Base-by-base conservation (phyloP, 2,888 invertebrate genomes). In the Dioctria rufipes region DNA sequence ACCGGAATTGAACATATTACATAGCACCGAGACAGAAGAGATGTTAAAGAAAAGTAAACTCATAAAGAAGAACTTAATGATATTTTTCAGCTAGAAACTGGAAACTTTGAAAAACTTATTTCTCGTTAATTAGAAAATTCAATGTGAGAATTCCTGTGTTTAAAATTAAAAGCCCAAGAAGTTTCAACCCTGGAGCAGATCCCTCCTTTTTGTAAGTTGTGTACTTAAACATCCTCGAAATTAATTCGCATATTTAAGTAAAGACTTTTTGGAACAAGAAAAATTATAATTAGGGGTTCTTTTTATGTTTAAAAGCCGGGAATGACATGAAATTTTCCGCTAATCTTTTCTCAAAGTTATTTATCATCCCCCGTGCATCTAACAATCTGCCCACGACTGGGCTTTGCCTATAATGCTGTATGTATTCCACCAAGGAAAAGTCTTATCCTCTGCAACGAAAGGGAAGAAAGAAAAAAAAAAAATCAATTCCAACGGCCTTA, bases 401-500 rank as follows among this genome's bases (percentile, higher is more conserved):
- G 11, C 13, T n/a, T 51, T 39, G 58, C 9, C 4, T 37, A 4
- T 39, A 3, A 13, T 42, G 46, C 46, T 43, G 46, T 46, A 46
- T 46, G 25, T 25, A 46, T 46, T 9, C 6, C 9, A n/a, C 54
- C 11, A 11, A 11, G 54, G 25, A 25, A 25, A 25, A 25, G 54
- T n/a, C 37, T 40, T 37, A 37, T 37, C 8, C 8, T 37, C 37
- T 63, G 63, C 11, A 11, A 9, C 60, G 13, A 4, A 75, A 60
- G 73, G 58, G 40, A 75, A 60, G 60, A 42, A 46, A 42, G 60
- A 2, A 25, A 60, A 42, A 73, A 58, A 60, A 60, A 75, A 75
- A 75, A 75, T 75, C 73, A 60, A 75, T 75, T 75, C 39, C 60
- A n/a, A 60, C 43, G 73, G 60, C 73, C 73, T 75, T 75, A 58